Evolutionary conservation across 2,888 invertebrate genomes (phyloP), one percentile per base, ranked within the genome.

Genomic region (Bombylius discolor): DNA sequence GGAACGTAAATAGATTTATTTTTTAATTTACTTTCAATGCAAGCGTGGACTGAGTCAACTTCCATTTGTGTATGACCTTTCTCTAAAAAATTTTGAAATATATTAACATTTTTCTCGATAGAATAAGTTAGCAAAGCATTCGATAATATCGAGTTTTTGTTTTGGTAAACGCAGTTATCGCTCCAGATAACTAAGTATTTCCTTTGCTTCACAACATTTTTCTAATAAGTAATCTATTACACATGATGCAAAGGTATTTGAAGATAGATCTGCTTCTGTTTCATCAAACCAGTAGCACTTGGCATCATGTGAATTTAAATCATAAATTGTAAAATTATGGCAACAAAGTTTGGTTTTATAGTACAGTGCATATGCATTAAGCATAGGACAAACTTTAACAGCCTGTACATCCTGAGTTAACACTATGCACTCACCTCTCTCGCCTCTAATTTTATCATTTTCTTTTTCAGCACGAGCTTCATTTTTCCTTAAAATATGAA

Each of bases 201-300:
- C 50, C 47, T 47, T 53, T 36, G 34, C 49, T 6, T 4, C 9
- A 23, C 4, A 3, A 23, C 32, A 53, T 39, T 34, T 32, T 12
- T 47, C 47, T 13, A 39, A 32, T n/a, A 56, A 53, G 52, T 56
- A 56, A 42, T 56, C 50, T 50, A 50, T 49, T 23, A 58, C 39
- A 32, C 55, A 55, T 23, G 52, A 52, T 5, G 48, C 52, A 55
- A 58, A 58, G 39, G 48, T 52, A 12, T 49, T 47, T 45, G 55
- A 49, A 45, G 51, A 49, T 47, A 57, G 44, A 52, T 57, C 52
- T 6, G 54, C 52, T 39, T 54, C 52, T 33, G 48, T 52, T 57
- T 55, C 57, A 11, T 42, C 51, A 42, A 57, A 55, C 55, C 57
- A 57, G 36, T 55, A 56, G 46, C 56, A 56, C 13, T 32, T 33